These are phyloP conservation scores for Philopotamus ludificatus DNA, from an alignment of 1,140 invertebrate species.

Conservation along the genomic window DNA sequence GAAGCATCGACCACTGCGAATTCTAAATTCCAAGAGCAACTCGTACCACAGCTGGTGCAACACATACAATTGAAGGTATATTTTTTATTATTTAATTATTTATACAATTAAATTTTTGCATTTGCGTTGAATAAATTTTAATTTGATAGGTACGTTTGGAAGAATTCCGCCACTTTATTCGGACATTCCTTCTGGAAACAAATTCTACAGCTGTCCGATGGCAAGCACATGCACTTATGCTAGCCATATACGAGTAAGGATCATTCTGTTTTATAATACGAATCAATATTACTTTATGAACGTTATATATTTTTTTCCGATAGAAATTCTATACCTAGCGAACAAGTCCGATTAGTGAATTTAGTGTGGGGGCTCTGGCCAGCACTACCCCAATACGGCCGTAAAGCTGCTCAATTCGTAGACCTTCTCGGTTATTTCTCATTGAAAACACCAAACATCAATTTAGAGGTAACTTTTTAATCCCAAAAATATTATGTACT, in stretches of 20 bases:
- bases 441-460: slow-evolving; percentile 69
- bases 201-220: slow-evolving; percentile 90
- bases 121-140: slow-evolving; percentile 5
- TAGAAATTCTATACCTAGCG: slow-evolving; percentile 70
- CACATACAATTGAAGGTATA: slow-evolving; percentile 53
- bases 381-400: slow-evolving; percentile 83
- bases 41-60: slow-evolving; percentile 51
- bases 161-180: slow-evolving; percentile 70
- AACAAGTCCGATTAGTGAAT: slow-evolving; percentile 79
- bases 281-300: not conserved
- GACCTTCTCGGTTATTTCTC: slow-evolving; percentile 93
- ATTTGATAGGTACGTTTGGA: slow-evolving; percentile 53
- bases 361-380: slow-evolving; percentile 92
- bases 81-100: slow-evolving; percentile 13
- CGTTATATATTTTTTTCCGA: slow-evolving; percentile 18
- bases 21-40: slow-evolving; percentile 54
- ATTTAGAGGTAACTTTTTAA: slow-evolving; percentile 51
- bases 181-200: slow-evolving; percentile 89
- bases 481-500: not conserved
- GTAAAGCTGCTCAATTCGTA: slow-evolving; percentile 94
- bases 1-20: slow-evolving; percentile 50
- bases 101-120: slow-evolving; percentile 4
- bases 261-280: not conserved
- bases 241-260: slow-evolving; percentile 80
- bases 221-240: slow-evolving; percentile 88